Evolutionary conservation across 2,888 invertebrate species (phyloP), one percentile per base, ranked within the genome.

Genomic region (Steinernema scapterisci): DNA sequence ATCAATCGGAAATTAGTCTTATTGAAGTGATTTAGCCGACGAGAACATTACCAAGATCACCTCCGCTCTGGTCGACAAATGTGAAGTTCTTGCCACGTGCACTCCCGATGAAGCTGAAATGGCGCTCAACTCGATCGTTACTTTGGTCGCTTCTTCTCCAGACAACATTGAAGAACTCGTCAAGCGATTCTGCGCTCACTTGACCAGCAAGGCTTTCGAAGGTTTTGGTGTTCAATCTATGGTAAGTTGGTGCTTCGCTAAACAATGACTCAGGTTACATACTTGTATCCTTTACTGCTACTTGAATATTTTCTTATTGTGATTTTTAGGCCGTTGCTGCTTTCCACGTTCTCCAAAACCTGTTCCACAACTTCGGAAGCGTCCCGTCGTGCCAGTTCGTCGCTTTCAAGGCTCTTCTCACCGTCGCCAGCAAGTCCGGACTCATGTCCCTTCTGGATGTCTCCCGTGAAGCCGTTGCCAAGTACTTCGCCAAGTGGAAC

Each of bases 21-120:
- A 5, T 21, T 54, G 16, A 16, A n/a, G 6, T 71, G n/a, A 1
- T 19, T 71, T 6, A 71, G 92, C 94, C 80, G 94, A 94, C 88
- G 94, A 94, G 91, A 95, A 96, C 90, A 90, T 96, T 82, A 93
- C 94, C 88, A 94, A 96, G 89, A 95, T 95, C 81, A 94, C 96
- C 84, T 6, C 46, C 13, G 44, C 7, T 23, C 73, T 75, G 16
- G 27, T 75, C n/a, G 44, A 48, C 3, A 38, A 75, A 31, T 72
- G 63, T 45, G 70, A 54, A 11, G 21, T 75, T 2, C 46, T 81
- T 31, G 77, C 45, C 9, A 38, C 21, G 13, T 63, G 63, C 63
- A 38, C 19, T 48, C 44, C 16, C 71, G 70, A 71, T 52, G 95
- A 96, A 88, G 93, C 95, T 84, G 97, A 97, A 90, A 93, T 93